Evolutionary conservation across 2,888 invertebrate genomes (phyloP).

Genomic region (Diloba caeruleocephala): DNA sequence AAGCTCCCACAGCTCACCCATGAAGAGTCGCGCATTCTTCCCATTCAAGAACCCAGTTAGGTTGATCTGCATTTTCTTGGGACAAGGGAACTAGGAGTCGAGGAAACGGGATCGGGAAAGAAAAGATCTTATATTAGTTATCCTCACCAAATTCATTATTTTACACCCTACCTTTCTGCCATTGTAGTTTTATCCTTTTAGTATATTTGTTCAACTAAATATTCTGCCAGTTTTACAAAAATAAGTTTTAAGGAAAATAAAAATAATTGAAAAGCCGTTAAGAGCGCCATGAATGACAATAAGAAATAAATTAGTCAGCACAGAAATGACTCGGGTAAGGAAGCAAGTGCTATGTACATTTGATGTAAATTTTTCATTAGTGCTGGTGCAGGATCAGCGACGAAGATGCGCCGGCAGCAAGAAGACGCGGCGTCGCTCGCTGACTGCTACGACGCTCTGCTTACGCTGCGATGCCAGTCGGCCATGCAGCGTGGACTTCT

Average conservation of each 20-base stretch:
- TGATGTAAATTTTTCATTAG: slow-evolving; percentile 65
- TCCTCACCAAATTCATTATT: slow-evolving; percentile 49
- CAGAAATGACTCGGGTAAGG: slow-evolving; percentile 84
- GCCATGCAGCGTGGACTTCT: slow-evolving; percentile 54
- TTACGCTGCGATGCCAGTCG: slow-evolving; percentile 52
- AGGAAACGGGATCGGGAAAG: slow-evolving; percentile 80
- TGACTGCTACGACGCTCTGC: slow-evolving; percentile 51
- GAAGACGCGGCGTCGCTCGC: slow-evolving; percentile 55
- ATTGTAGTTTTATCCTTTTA: slow-evolving; percentile 21
- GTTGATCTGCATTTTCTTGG: slow-evolving; percentile 99
- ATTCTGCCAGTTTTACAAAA: slow-evolving; percentile 41
- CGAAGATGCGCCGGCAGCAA: slow-evolving; percentile 43
- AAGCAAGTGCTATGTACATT: slow-evolving; percentile 74
- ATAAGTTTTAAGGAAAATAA: slow-evolving; percentile 51
- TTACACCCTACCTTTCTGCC: slow-evolving; percentile 61
- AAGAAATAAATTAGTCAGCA: slow-evolving; percentile 40
- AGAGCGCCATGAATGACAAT: slow-evolving; percentile 64
- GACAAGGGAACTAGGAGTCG: slow-evolving; percentile 96
- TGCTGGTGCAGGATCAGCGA: slow-evolving; percentile 50
- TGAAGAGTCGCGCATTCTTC: slow-evolving; percentile 98
- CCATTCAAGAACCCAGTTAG: slow-evolving; percentile 99
- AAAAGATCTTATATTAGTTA: slow-evolving; percentile 74
- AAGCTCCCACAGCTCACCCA: slow-evolving; percentile 99
- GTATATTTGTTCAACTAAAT: slow-evolving; percentile 34
- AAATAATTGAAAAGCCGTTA: slow-evolving; percentile 72